These are phyloP conservation scores for Lobophora halterata DNA, from an alignment of 2,888 invertebrate species.

Conservation along the genomic window DNA sequence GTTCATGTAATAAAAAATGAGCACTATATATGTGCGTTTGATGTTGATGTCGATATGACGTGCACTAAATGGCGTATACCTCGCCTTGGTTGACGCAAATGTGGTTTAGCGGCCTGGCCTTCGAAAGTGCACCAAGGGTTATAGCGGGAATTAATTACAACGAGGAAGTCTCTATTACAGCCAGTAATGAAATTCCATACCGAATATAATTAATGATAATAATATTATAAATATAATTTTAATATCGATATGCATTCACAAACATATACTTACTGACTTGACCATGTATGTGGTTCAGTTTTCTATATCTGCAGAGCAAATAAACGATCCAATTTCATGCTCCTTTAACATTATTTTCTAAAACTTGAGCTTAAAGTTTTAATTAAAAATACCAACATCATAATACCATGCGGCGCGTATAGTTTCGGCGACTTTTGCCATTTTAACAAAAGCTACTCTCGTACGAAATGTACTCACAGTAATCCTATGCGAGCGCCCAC, in stretches of 20 bases:
- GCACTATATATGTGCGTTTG: no score
- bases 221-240: no score
- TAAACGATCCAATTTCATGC: no score
- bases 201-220: no score
- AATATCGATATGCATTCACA: no score
- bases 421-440: conserved; percentile 26
- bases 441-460: conserved; percentile 27
- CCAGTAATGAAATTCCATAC: no score
- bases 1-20: no score
- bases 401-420: conserved; percentile 18
- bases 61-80: no score
- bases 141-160: conserved; percentile 27
- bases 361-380: conserved; percentile 22
- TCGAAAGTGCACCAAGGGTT: conserved; percentile 15
- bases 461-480: conserved; percentile 24
- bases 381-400: conserved; percentile 27
- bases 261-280: no score
- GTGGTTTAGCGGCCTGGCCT: background rate
- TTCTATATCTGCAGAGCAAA: no score
- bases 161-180: conserved; percentile 36
- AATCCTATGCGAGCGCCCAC: conserved; percentile 30
- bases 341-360: conserved; percentile 4
- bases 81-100: background rate
- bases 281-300: no score
- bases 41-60: no score